Evolutionary conservation across 2,113 vertebrate genomes (phyloP).

Genomic region (Cichladusa arquata): DNA sequence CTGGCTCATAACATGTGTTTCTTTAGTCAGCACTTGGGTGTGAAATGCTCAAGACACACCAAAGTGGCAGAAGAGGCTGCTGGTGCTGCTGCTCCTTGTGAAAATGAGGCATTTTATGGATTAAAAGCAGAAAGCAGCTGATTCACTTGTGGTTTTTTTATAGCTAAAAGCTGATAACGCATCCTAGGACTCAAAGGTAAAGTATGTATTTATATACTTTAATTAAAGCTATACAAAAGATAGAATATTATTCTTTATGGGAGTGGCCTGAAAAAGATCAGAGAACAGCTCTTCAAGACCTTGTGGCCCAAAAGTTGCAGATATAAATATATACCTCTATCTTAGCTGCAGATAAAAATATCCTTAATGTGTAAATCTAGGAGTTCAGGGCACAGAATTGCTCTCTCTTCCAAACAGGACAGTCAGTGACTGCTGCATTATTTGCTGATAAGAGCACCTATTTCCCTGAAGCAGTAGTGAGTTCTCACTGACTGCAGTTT

Average conservation of each 20-base stretch:
- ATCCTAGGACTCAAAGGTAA: background rate
- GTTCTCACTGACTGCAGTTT: background rate
- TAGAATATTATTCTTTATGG: background rate
- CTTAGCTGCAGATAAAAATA: background rate
- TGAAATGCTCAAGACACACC: background rate
- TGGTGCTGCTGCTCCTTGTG: background rate
- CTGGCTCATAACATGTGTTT: background rate
- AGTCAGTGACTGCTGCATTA: background rate
- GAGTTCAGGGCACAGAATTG: background rate
- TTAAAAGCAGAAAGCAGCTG: background rate
- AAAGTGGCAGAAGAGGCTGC: background rate
- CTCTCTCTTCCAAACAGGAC: accelerated
- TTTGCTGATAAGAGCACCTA: background rate
- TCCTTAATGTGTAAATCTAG: background rate
- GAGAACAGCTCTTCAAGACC: background rate
- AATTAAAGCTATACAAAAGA: background rate
- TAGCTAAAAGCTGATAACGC: background rate
- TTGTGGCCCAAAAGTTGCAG: background rate
- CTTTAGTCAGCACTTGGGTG: background rate
- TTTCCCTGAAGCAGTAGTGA: background rate
- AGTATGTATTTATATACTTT: background rate
- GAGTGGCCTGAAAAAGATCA: background rate
- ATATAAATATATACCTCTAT: background rate
- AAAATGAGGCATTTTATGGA: background rate
- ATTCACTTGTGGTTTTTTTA: background rate